Base-by-base conservation (phyloP, 2,888 invertebrate genomes). In the Matsumyia berberina region DNA sequence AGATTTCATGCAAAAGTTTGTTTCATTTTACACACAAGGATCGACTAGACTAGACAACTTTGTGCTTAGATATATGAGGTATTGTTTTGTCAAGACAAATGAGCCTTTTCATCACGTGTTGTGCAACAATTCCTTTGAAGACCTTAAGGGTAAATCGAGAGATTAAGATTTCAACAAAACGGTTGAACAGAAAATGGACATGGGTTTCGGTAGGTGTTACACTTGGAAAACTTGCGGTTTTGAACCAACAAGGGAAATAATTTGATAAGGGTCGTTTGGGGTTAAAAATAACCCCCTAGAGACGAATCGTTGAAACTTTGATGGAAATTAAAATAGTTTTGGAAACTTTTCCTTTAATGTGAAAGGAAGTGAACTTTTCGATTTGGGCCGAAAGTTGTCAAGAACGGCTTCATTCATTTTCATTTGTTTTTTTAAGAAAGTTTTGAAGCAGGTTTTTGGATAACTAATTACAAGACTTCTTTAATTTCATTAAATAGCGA, bases 81-180 rank as follows among this genome's bases (percentile, higher is more conserved):
- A 24, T 51, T n/a, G 11, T 7, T 17, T 24, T 33, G 53, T 31
- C 53, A 15, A 15, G 19, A 53, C 33, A 53, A 53, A 53, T 53
- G 33, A 53, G 31, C 8, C 33, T 33, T 53, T 33, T 53, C 9
- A 53, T 53, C 33, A 33, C 31, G 24, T 49, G 24, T 24, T 49
- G 24, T 49, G 15, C 33, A 53, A 33, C 53, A 9, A 15, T 33
- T 12, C 9, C 0, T 12, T 12, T 0, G 7, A n/a, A 12, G 11
- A 15, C 53, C 11, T 53, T 12, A 4, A 15, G 53, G 53, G 53
- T 5, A 53, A 33, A 31, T 53, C 53, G 33, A 53, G 15, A 51
- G 53, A 53, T 53, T 53, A 53, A 12, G 49, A 29, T 29, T 17
- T 17, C 17, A 35, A 55, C 9, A 35, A 35, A 33, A n/a, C n/a